A percentile compares a stretch with the other conserved stretches of the same genome.
Conservation (phyloP, 2,888 invertebrate genomes). For the Hypercompe scribonia region DNA sequence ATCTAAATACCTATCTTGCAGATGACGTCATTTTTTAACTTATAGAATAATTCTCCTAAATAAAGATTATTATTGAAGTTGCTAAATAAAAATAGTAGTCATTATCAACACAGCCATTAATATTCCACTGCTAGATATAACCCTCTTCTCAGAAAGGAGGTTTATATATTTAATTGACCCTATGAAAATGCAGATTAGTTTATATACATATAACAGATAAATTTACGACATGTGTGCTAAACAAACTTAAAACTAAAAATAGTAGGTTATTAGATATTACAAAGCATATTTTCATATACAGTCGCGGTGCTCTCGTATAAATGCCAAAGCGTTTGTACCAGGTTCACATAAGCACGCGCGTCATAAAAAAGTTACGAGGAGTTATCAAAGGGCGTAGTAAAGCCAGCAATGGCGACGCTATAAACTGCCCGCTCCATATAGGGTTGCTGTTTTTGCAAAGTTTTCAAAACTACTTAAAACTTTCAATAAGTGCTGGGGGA, state of each 20-base stretch:
- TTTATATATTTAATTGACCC: neutral
- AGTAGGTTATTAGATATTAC: slow-evolving; percentile 26
- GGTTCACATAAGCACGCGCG: slow-evolving; percentile 71
- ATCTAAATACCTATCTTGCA: neutral
- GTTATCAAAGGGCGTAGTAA: slow-evolving; percentile 78
- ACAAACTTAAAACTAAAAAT: slow-evolving; percentile 15
- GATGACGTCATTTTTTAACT: neutral
- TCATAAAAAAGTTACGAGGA: slow-evolving; percentile 79
- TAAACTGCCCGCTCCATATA: slow-evolving; percentile 68
- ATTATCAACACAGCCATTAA: too few relatives aligned
- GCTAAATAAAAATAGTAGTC: too few relatives aligned
- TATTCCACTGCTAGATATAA: too few relatives aligned
- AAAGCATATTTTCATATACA: slow-evolving; percentile 39
- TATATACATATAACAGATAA: neutral
- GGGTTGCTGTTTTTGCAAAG: slow-evolving; percentile 53
- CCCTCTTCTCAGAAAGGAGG: too few relatives aligned
- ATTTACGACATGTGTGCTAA: slow-evolving; percentile 14
- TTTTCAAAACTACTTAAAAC: slow-evolving; percentile 55
- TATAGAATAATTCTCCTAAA: neutral
- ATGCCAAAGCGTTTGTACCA: slow-evolving; percentile 63
- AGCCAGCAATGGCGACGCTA: slow-evolving; percentile 65
- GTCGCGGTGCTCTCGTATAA: slow-evolving; percentile 43
- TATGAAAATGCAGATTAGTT: neutral
- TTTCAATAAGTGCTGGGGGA: slow-evolving; percentile 49
- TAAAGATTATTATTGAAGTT: too few relatives aligned